Evolutionary conservation across 2,113 vertebrate genomes (phyloP), one percentile per base, ranked within the genome.

Genomic region (Melanostigma gelatinosum): DNA sequence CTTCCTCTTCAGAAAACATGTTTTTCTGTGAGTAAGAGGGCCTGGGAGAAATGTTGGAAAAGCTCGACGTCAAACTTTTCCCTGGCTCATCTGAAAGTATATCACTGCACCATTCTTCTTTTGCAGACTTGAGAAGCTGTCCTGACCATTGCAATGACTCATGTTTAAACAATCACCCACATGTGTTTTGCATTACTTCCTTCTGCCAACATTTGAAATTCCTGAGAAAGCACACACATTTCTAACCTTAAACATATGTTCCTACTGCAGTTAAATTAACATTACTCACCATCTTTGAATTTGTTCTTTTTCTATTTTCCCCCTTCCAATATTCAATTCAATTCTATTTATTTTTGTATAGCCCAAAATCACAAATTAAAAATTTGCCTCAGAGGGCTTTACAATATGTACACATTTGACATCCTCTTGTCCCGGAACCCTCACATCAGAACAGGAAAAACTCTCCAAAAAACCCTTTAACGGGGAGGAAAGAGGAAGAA

Each of bases 181-280:
- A 7, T 6, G 24, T 42, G 15, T 72, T 44, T 67, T 57, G 8
- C 22, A 60, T 73, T 58, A 66, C 66, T 63, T 69, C 80, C 64
- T 62, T 79, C 20, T 73, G 63, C 65, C 20, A 84, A 72, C 16
- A 52, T 79, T 54, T 81, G 18, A 57, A 77, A 63, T 61, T 9
- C 24, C 52, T n/a, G 12, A 67, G 6, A 6, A 50, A 62, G 42
- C 20, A 55, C 6, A 18, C 4, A 40, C 32, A 57, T 66, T 77
- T 66, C 24, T 63, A 52, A 81, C 48, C 8, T 50, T 55, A 77
- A 80, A 72, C 22, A 18, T 15, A 12, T 44, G 58, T 72, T 57
- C 8, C 15, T 4, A 16, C 29, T 1, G 36, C 22, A 46, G 15
- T 48, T 24, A 24, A 20, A 27, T 54, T 27, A 16, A 40, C 13